Evolutionary conservation across 2,888 invertebrate genomes (phyloP).

Genomic region (Girardia tigrina): DNA sequence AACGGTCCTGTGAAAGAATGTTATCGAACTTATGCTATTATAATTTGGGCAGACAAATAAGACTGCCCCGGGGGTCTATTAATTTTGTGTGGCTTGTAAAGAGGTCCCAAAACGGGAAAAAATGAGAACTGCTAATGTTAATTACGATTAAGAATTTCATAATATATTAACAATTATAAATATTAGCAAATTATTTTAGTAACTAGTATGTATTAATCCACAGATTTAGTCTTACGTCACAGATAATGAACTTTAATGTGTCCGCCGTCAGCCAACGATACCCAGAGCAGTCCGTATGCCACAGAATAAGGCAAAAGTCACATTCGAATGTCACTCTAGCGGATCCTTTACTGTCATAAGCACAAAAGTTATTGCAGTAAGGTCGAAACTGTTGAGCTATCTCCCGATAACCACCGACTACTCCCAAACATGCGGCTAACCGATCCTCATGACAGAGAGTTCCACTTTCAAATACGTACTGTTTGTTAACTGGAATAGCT

Average conservation of each 20-base stretch:
- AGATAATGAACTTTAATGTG: neutral
- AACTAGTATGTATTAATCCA: too few relatives aligned
- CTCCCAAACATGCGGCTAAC: neutral
- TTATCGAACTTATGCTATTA: too few relatives aligned
- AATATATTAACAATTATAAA: too few relatives aligned
- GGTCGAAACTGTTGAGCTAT: neutral
- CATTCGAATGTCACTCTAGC: neutral
- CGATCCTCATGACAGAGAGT: neutral
- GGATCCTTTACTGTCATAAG: neutral
- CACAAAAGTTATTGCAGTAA: neutral
- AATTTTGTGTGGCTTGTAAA: too few relatives aligned
- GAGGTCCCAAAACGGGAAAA: too few relatives aligned
- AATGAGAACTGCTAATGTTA: too few relatives aligned
- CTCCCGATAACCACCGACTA: neutral
- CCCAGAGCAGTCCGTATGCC: conserved; percentile 1
- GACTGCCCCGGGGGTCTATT: too few relatives aligned
- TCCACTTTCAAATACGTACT: neutral
- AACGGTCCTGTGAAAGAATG: too few relatives aligned
- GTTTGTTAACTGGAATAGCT: neutral
- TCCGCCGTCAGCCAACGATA: neutral
- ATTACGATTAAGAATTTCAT: too few relatives aligned
- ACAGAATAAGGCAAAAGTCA: neutral
- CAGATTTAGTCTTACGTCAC: neutral
- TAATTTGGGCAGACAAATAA: too few relatives aligned
- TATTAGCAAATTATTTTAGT: too few relatives aligned